Evolutionary conservation across 2,888 invertebrate genomes (phyloP).

Genomic region (Aplocera efformata): DNA sequence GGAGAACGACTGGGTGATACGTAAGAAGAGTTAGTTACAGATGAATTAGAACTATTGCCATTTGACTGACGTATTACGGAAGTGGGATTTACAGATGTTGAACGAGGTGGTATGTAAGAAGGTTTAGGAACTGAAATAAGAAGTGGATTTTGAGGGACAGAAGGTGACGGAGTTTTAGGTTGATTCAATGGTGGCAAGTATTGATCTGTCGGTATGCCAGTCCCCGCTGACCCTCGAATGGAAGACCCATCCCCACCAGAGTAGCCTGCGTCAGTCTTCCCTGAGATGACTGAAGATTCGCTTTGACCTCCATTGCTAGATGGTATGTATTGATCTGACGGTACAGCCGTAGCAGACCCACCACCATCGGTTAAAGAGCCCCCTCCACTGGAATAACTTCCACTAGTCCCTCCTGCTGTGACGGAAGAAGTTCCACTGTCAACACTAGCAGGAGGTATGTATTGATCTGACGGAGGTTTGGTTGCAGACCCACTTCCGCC

Average conservation of each 20-base stretch:
- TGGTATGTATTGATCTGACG: background rate
- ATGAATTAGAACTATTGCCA: constrained; percentile 1
- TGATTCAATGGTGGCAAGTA: constrained; percentile 42
- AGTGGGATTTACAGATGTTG: background rate
- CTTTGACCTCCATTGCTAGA: constrained; percentile 5
- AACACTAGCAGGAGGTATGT: no score
- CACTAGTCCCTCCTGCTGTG: no score
- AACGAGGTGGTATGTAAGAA: constrained; percentile 6
- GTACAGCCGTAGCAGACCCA: no score
- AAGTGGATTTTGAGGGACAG: background rate
- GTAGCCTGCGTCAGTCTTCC: no score
- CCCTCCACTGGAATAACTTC: no score
- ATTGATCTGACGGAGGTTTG: constrained; percentile 11
- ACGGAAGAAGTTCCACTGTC: no score
- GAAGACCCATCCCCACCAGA: no score
- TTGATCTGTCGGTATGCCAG: constrained; percentile 27
- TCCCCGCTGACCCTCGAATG: no score
- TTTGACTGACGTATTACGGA: background rate
- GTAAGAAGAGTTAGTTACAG: constrained; percentile 26
- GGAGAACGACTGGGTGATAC: constrained; percentile 32
- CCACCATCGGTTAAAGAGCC: no score
- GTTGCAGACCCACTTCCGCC: background rate
- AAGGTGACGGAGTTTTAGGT: constrained; percentile 9
- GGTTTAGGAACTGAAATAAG: background rate
- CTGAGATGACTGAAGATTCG: no score